These are phyloP conservation scores for Cancer borealis DNA, from an alignment of 2,888 invertebrate species.

Conservation along the genomic window DNA sequence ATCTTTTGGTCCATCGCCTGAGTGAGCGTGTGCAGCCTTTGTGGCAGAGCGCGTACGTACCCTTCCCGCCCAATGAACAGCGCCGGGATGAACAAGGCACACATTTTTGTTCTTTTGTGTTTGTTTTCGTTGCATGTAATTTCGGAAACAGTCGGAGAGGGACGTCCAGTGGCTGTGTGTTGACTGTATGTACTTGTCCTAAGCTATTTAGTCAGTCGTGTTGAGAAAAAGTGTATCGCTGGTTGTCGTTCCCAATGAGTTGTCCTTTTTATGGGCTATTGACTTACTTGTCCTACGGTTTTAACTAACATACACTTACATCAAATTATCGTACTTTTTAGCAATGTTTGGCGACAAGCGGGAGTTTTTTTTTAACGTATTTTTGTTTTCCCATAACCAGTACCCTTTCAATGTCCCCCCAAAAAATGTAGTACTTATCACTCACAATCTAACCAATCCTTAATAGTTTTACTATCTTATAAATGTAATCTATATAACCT, in stretches of 20 bases:
- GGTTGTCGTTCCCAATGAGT: neutral
- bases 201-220: neutral
- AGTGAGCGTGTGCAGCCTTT: neutral
- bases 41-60: conserved; percentile 9
- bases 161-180: neutral
- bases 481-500: neutral
- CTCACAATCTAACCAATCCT: too few relatives aligned
- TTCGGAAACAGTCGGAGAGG: neutral
- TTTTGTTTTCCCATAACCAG: too few relatives aligned
- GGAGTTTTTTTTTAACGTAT: too few relatives aligned
- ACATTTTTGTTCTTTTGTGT: neutral
- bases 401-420: too few relatives aligned
- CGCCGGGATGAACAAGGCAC: neutral
- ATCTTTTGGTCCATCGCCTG: neutral
- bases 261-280: neutral
- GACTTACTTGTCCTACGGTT: neutral
- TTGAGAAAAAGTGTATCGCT: neutral
- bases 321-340: too few relatives aligned
- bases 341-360: too few relatives aligned
- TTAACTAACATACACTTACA: too few relatives aligned
- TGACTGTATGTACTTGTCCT: neutral
- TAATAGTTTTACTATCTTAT: too few relatives aligned
- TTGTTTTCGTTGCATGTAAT: neutral
- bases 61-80: neutral
- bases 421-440: too few relatives aligned